Evolutionary conservation across 1,140 invertebrate species (phyloP).

Genomic region (Aricia agestis): DNA sequence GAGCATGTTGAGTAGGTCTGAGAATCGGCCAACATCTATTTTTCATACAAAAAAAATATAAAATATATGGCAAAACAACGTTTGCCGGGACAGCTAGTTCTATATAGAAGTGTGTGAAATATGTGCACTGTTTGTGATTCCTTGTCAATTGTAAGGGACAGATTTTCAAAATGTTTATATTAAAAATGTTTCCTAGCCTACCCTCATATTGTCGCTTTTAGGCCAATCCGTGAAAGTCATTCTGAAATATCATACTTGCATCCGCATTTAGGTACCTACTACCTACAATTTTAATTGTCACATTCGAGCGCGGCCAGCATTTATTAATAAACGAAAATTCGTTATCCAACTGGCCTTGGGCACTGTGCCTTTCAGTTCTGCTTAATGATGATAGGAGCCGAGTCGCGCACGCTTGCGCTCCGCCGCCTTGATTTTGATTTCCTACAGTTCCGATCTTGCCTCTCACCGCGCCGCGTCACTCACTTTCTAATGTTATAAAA

Average conservation of each 20-base stretch:
- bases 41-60: too few relatives aligned
- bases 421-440: constrained; percentile 22
- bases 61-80: too few relatives aligned
- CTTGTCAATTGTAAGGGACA: too few relatives aligned
- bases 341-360: constrained; percentile 71
- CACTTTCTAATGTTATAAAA: constrained; percentile 11
- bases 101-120: too few relatives aligned
- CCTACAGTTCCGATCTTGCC: constrained; percentile 3
- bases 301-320: constrained; percentile 60
- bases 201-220: not conserved
- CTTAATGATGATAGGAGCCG: constrained; percentile 72
- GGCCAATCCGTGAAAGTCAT: too few relatives aligned
- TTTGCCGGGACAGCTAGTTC: too few relatives aligned
- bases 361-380: constrained; percentile 69
- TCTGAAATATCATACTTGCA: constrained; percentile 33
- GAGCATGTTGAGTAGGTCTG: too few relatives aligned
- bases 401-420: constrained; percentile 61
- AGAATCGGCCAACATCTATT: too few relatives aligned
- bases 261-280: constrained; percentile 44
- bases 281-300: constrained; percentile 47
- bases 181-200: not conserved
- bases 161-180: too few relatives aligned
- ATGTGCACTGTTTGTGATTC: too few relatives aligned
- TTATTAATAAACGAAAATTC: constrained; percentile 75
- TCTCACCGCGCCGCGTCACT: constrained; percentile 8